phyloP scores from a whole-genome alignment of 2,113 vertebrate species.

The Gymnocephalus cernua region DNA sequence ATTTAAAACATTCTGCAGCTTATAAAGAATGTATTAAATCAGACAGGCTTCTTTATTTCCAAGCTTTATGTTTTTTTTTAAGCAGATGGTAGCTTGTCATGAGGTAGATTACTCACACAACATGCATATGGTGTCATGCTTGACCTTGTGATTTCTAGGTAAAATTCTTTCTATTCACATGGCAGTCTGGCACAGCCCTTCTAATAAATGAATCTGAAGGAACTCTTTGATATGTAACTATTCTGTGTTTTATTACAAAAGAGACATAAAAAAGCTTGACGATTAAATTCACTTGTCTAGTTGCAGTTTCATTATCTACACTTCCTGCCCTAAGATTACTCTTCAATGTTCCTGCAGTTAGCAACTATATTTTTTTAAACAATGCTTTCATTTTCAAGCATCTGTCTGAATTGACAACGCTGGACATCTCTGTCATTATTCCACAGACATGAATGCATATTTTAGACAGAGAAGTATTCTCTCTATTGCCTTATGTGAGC shows the following conservation, averaged over 20 bases:
- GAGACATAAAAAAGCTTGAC: not conserved
- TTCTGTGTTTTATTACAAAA: not conserved
- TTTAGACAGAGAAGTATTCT: not conserved
- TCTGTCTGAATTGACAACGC: not conserved
- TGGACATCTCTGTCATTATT: not conserved
- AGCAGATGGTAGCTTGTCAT: not conserved
- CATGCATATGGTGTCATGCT: not conserved
- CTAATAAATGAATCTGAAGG: not conserved
- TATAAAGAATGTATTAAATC: not conserved
- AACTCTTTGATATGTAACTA: not conserved
- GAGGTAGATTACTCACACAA: not conserved
- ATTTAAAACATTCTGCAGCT: not conserved
- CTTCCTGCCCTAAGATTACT: slow-evolving; percentile 4
- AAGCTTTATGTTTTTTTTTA: not conserved
- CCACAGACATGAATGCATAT: not conserved
- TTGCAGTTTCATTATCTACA: slow-evolving; percentile 7
- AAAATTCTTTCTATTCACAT: not conserved
- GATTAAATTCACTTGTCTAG: not conserved
- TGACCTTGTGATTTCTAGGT: not conserved
- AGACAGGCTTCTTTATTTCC: not conserved
- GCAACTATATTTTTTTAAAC: not conserved
- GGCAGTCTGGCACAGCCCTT: not conserved
- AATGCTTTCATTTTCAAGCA: not conserved
- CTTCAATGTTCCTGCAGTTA: not conserved
- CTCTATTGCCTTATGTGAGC: not conserved